Base-by-base conservation (phyloP, 2,797 vertebrate genomes). In the Champsocephalus esox region DNA sequence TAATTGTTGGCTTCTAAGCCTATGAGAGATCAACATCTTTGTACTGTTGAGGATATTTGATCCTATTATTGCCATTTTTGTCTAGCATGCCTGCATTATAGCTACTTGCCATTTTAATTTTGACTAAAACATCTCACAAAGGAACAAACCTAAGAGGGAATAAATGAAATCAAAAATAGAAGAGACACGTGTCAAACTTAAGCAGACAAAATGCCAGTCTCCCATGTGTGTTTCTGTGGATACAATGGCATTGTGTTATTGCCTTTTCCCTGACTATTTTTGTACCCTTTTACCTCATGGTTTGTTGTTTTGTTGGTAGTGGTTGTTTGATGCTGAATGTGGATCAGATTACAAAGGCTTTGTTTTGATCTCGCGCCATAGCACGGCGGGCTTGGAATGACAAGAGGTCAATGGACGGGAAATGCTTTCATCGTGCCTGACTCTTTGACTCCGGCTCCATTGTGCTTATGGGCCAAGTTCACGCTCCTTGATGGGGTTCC, bases 341-440 rank as follows among this genome's bases (percentile, higher is more conserved):
- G 76, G 92, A 89, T 93, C 91, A 75, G 65, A 85, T 93, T 93
- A 86, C 89, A 94, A 95, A 93, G 85, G 68, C 60, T 78, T 86
- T 93, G 91, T 94, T 94, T 92, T 92, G 82, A 89, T 90, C 86
- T 83, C 32, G 51, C 62, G 81, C 68, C 80, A 81, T 77, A 88
- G 82, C 81, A 82, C 73, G 70, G 84, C 86, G 75, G 84, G 77
- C 88, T 82, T 77, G 83, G 84, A 90, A 88, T 86, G 89, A 90
- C 83, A 75, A 84, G 78, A 86, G 91, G 89, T 90, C 91, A 90
- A 73, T 70, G 87, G 89, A 93, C 82, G 81, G 94, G 94, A 95
- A 94, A 90, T 70, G 80, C 93, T 94, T 94, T 95, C 89, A 94
- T 93, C 76, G 65, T 76, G 85, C 64, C 81, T 80, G 77, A 83